Base-by-base conservation (phyloP, 2,113 vertebrate genomes). In the Sinocyclocheilus maitianheensis region DNA sequence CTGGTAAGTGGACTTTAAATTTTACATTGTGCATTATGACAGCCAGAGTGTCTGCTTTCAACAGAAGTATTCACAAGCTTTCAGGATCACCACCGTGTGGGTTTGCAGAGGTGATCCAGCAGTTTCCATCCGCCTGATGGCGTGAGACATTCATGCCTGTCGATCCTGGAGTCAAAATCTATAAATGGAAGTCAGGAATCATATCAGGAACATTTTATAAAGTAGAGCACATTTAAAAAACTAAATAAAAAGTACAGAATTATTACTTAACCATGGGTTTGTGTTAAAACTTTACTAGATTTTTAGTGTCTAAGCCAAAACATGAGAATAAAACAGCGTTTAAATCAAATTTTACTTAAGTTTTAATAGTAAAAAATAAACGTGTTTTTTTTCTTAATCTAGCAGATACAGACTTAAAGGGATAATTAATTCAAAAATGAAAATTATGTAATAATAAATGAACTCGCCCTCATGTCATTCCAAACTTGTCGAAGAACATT, bases 1-100 rank as follows among this genome's bases (percentile, higher is more conserved):
- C 12, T 97, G 96, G 96, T 97, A 90, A 96, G 96, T 60, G 60
- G 10, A 87, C 12, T 11, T 34, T 10, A 60, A 24, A 65, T 22
- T 16, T 37, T 34, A 20, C 3, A 48, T 4, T 93, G 16, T 77
- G 22, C 58, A 12, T 67, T 16, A 37, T 18, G 48, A 65, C 69
- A 55, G 67, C 22, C 48, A 30, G 48, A 26, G 74, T 14, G 55
- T 51, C 30, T 77, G 46, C 74, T 76, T 26, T 51, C 12, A n/a
- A 51, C n/a, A 76, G 46, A 3, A 77, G 46, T 51, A 18, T 77
- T 53, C 7, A 30, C 30, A 9, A 48, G 43, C 72, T 7, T 76
- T 76, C 43, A 43, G 43, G 7, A 43, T 43, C 43, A 9, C 20
- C 10, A 10, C 34, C 24, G 40, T 75, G 40, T 22, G 37, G 22